Evolutionary conservation across 1,140 invertebrate species (phyloP).

Genomic region (Antheraea mylitta): DNA sequence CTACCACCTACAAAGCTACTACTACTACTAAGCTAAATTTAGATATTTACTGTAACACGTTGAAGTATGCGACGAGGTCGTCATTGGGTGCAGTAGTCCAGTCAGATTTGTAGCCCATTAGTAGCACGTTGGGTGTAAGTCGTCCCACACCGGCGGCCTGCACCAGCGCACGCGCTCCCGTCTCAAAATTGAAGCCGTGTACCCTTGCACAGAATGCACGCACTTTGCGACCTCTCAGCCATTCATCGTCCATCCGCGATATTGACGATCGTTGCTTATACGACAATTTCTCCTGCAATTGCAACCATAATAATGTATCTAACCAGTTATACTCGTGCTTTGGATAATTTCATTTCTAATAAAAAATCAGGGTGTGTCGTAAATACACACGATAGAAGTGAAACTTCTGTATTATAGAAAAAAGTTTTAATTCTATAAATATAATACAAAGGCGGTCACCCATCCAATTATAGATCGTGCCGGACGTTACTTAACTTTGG

Average conservation of each 20-base stretch:
- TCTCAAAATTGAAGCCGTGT: constrained; percentile 88
- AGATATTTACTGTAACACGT: constrained; percentile 92
- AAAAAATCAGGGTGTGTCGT: no score
- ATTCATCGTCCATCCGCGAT: constrained; percentile 83
- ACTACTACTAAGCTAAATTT: not conserved
- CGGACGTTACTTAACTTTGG: no score
- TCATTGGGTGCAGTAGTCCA: constrained; percentile 87
- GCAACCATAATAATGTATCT: no score
- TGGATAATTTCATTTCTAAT: no score
- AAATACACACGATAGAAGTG: no score
- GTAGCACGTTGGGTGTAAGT: constrained; percentile 94
- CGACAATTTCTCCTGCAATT: constrained; percentile 81
- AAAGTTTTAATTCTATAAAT: no score
- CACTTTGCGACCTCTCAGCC: constrained; percentile 79
- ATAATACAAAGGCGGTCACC: no score
- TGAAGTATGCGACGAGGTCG: constrained; percentile 93
- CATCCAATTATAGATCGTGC: no score
- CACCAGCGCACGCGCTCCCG: constrained; percentile 88
- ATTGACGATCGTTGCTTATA: constrained; percentile 82
- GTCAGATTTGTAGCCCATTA: constrained; percentile 96
- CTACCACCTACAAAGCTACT: no score
- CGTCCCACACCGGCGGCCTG: constrained; percentile 94
- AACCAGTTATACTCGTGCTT: no score
- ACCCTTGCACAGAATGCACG: constrained; percentile 94
- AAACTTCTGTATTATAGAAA: no score